Evolutionary conservation across 2,797 vertebrate genomes (phyloP).

Genomic region (Ceyx erithaca): DNA sequence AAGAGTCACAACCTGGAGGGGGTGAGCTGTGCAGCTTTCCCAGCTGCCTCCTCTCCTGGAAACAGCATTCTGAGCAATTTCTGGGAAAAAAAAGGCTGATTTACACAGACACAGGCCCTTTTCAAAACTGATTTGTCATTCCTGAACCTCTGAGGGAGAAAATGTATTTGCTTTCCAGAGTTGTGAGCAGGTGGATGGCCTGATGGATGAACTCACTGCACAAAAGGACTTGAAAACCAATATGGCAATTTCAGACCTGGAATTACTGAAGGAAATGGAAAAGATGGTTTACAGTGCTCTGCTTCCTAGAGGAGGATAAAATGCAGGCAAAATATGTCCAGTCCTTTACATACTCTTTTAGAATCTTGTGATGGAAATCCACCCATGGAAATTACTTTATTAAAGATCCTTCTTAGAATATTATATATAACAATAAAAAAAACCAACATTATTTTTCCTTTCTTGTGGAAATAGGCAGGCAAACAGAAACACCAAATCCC

Average conservation of each 20-base stretch:
- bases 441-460: background rate
- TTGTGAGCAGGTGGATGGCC: background rate
- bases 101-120: background rate
- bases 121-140: background rate
- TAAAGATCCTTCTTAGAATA: background rate
- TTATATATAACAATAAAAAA: background rate
- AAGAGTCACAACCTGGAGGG: background rate
- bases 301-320: background rate
- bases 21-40: background rate
- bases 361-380: background rate
- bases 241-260: background rate
- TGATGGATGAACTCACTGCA: background rate
- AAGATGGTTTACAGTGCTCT: background rate
- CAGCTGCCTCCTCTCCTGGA: background rate
- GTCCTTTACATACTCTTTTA: background rate
- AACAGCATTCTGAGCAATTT: background rate
- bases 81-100: background rate
- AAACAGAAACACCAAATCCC: background rate
- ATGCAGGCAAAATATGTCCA: background rate
- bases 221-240: background rate
- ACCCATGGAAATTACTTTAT: background rate
- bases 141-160: background rate
- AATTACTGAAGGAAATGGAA: background rate
- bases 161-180: background rate
- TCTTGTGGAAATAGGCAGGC: background rate